Percentiles rank a stretch among this genome's conserved stretches.
phyloP scores from a whole-genome alignment of 23 tunicate genomes.

The Styela plicata region DNA sequence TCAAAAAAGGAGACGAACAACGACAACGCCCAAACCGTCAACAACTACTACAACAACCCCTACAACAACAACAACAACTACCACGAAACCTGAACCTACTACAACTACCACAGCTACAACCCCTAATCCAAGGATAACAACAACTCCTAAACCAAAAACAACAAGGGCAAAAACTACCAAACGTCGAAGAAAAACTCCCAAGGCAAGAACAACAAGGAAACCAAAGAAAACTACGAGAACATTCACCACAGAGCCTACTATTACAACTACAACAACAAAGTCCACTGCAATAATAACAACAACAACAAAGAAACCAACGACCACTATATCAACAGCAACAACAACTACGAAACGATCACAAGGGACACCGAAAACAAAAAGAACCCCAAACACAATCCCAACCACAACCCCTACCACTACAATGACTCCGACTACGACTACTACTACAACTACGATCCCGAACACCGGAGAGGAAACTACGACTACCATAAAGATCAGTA shows the following conservation, averaged over 20 bases:
- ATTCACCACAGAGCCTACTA: not conserved
- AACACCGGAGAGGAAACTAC: not conserved
- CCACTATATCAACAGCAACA: not conserved
- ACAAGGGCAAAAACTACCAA: not conserved
- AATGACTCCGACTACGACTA: not conserved
- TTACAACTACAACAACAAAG: not conserved
- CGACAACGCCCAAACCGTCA: not conserved
- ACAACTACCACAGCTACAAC: not conserved
- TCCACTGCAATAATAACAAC: not conserved
- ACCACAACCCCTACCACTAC: not conserved
- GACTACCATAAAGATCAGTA: not conserved
- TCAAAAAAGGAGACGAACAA: no score
- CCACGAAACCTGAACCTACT: no score
- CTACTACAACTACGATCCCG: not conserved
- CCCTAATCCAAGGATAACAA: not conserved
- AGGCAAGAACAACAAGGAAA: not conserved
- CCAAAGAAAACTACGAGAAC: not conserved
- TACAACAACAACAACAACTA: not conserved
- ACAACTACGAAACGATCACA: no score
- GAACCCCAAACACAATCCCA: no score
- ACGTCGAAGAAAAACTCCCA: not conserved
- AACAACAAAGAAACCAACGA: not conserved
- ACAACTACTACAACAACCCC: not conserved
- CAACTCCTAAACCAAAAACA: not conserved
- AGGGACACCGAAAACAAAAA: not conserved